Evolutionary conservation across 1,140 invertebrate genomes (phyloP).

Genomic region (Drosophila lowei): DNA sequence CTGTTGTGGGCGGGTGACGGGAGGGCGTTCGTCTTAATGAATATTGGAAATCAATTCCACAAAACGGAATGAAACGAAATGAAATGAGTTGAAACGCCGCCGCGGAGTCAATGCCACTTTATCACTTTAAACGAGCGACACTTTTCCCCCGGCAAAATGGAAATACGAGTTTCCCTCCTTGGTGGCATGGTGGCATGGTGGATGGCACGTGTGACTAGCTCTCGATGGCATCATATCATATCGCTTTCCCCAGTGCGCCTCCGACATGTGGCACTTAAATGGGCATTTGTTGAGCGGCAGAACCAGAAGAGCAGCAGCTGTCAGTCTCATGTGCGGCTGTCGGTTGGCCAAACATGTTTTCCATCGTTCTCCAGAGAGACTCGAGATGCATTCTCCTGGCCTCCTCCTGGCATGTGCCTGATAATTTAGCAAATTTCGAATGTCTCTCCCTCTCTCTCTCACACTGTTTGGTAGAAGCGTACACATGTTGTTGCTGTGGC

Average conservation of each 20-base stretch:
- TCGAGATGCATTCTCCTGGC: conserved; percentile 3
- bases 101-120: conserved; percentile 50
- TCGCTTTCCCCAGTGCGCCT: conserved; percentile 44
- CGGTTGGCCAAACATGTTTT: conserved; percentile 61
- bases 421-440: conserved; percentile 59
- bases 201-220: conserved; percentile 51
- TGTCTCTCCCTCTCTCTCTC: neutral
- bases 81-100: conserved; percentile 24
- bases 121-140: conserved; percentile 51
- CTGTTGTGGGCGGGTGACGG: conserved; percentile 41
- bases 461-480: conserved; percentile 7
- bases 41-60: conserved; percentile 71
- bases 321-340: conserved; percentile 55
- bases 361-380: neutral
- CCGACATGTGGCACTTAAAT: conserved; percentile 75
- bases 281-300: conserved; percentile 36
- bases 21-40: conserved; percentile 48
- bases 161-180: conserved; percentile 54
- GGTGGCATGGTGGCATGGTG: conserved; percentile 3
- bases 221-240: conserved; percentile 46
- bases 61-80: conserved; percentile 34
- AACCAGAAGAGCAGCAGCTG: conserved; percentile 58
- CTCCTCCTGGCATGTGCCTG: conserved; percentile 23
- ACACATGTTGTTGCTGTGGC: conserved; percentile 46
- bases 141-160: conserved; percentile 53